phyloP scores from a whole-genome alignment of 2,113 vertebrate genomes.

The Onychorhynchus coronatus region DNA sequence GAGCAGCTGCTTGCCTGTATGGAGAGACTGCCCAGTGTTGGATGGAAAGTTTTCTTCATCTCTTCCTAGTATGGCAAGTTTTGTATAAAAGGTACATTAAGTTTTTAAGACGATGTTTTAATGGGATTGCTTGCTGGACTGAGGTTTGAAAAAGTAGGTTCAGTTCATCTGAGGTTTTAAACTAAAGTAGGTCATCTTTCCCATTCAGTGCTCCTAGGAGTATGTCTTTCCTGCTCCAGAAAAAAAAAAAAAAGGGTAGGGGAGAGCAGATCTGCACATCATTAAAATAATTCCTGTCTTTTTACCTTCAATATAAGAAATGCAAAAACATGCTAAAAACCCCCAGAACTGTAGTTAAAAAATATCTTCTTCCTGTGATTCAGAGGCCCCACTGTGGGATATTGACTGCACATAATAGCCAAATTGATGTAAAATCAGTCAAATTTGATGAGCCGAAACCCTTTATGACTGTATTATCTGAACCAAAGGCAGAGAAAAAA shows the following conservation, averaged over 20 bases:
- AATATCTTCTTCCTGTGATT: not conserved
- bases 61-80: not conserved
- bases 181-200: not conserved
- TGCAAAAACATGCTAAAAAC: not conserved
- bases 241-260: not conserved
- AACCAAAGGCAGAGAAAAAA: not conserved
- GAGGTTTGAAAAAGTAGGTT: not conserved
- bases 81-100: not conserved
- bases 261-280: not conserved
- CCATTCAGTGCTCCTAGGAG: not conserved
- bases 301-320: not conserved
- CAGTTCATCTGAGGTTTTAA: not conserved
- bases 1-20: not conserved
- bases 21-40: not conserved
- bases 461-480: not conserved
- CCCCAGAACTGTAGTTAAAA: fast-evolving
- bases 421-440: not conserved
- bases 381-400: not conserved
- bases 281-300: not conserved
- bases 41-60: not conserved
- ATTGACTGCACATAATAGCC: not conserved
- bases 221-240: not conserved
- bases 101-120: not conserved
- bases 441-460: not conserved
- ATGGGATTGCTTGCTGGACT: not conserved